These are phyloP conservation scores for Notoglanidium macrostoma DNA, from an alignment of 2,797 vertebrate genomes.

Conservation along the genomic window DNA sequence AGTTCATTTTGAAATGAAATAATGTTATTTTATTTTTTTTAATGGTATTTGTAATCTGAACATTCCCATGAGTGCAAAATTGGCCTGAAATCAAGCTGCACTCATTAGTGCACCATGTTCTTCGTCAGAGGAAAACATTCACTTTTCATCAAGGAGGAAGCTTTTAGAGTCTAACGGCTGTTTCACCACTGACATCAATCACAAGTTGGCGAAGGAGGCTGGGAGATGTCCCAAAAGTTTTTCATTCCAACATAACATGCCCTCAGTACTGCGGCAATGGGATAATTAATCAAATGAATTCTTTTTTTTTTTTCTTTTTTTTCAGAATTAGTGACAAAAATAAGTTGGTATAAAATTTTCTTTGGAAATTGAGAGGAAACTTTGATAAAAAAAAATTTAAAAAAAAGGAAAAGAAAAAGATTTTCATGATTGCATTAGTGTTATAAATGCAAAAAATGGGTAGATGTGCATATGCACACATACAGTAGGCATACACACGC, in stretches of 20 bases:
- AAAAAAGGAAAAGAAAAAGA: not conserved
- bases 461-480: not conserved
- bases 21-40: conserved; percentile 36
- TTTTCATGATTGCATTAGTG: conserved; percentile 21
- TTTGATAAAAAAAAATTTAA: not conserved
- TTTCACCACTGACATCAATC: conserved; percentile 55
- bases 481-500: not conserved
- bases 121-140: conserved; percentile 47
- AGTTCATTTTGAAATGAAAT: conserved; percentile 39
- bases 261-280: conserved; percentile 3
- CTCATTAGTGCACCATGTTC: conserved; percentile 44
- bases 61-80: conserved; percentile 48
- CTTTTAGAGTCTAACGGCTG: conserved; percentile 63
- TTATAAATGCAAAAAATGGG: conserved; percentile 40
- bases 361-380: conserved; percentile 40
- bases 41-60: conserved; percentile 48
- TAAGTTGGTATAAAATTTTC: conserved; percentile 42
- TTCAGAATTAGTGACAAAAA: conserved; percentile 44
- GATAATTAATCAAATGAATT: conserved; percentile 56
- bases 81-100: conserved; percentile 48
- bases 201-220: conserved; percentile 45
- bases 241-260: conserved; percentile 15
- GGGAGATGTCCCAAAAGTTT: conserved; percentile 39
- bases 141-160: conserved; percentile 57
- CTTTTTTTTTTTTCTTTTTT: conserved; percentile 50